Evolutionary conservation across 2,113 vertebrate species (phyloP).

Genomic region (Osmerus eperlanus): DNA sequence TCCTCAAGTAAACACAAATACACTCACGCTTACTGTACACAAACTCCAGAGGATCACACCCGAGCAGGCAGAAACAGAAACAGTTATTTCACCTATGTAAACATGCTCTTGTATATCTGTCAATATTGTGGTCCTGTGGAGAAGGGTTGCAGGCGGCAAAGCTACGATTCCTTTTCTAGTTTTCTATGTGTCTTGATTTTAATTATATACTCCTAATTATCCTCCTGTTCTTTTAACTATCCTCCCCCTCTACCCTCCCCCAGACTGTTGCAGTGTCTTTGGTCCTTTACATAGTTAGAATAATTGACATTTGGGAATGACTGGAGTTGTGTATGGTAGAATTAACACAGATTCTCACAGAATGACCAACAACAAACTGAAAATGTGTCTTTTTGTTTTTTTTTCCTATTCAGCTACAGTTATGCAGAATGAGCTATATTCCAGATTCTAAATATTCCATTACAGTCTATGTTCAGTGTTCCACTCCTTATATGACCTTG

Average conservation of each 20-base stretch:
- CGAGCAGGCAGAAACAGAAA: neutral
- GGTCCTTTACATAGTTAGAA: too few species aligned
- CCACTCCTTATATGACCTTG: too few species aligned
- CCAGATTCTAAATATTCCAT: too few species aligned
- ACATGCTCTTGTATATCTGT: conserved; percentile 40
- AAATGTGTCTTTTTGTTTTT: neutral
- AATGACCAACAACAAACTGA: too few species aligned
- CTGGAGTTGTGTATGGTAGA: too few species aligned
- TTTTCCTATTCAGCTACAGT: neutral
- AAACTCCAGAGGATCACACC: neutral
- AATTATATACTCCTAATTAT: conserved; percentile 47
- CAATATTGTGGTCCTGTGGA: conserved; percentile 33
- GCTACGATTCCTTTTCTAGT: conserved; percentile 19
- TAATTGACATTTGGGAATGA: too few species aligned
- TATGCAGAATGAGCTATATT: neutral
- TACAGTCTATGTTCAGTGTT: too few species aligned
- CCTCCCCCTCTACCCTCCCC: conserved; percentile 17
- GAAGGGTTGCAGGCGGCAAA: conserved; percentile 15
- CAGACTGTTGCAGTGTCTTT: neutral
- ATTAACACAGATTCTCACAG: too few species aligned
- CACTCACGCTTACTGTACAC: neutral
- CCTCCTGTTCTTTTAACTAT: conserved; percentile 35
- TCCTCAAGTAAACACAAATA: conserved; percentile 79
- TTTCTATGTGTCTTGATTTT: conserved; percentile 29
- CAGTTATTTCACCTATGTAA: conserved; percentile 17